Conservation (phyloP, 1,140 invertebrate species). For the Helicoverpa zea region DNA sequence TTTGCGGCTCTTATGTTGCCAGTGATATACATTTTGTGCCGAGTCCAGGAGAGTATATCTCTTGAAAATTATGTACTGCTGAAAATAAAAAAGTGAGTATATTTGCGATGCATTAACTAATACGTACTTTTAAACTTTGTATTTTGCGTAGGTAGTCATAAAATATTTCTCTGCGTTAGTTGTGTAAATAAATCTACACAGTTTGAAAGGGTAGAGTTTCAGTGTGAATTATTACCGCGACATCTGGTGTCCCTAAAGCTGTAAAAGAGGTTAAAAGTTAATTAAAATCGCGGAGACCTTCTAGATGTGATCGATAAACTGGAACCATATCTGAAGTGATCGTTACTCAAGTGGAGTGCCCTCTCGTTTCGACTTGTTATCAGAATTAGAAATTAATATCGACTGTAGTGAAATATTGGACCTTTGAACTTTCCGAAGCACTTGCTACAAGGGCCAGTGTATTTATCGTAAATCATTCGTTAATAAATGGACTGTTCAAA, state of each 20-base stretch:
- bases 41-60: slow-evolving; percentile 5
- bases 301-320: slow-evolving; percentile 39
- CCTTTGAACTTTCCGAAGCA: slow-evolving; percentile 43
- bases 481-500: slow-evolving; percentile 24
- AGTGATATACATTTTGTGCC: slow-evolving; percentile 34
- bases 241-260: slow-evolving; percentile 17
- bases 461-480: slow-evolving; percentile 44
- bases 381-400: slow-evolving; percentile 51
- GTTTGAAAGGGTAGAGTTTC: slow-evolving; percentile 20
- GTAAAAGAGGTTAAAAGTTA: slow-evolving; percentile 38
- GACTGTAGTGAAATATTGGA: slow-evolving; percentile 43
- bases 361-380: slow-evolving; percentile 43
- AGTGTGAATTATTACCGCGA: neutral
- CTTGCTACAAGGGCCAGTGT: slow-evolving; percentile 35
- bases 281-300: slow-evolving; percentile 43
- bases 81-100: slow-evolving; percentile 14
- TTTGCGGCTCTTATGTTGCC: slow-evolving; percentile 6
- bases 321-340: slow-evolving; percentile 45
- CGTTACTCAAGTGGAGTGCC: slow-evolving; percentile 21
- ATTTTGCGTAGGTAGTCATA: neutral
- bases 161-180: neutral
- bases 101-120: slow-evolving; percentile 23
- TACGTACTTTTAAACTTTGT: neutral
- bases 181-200: neutral
- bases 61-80: neutral